These are phyloP conservation scores for Epiperipatus broadwayi DNA, from an alignment of 2,888 invertebrate genomes.

Conservation along the genomic window DNA sequence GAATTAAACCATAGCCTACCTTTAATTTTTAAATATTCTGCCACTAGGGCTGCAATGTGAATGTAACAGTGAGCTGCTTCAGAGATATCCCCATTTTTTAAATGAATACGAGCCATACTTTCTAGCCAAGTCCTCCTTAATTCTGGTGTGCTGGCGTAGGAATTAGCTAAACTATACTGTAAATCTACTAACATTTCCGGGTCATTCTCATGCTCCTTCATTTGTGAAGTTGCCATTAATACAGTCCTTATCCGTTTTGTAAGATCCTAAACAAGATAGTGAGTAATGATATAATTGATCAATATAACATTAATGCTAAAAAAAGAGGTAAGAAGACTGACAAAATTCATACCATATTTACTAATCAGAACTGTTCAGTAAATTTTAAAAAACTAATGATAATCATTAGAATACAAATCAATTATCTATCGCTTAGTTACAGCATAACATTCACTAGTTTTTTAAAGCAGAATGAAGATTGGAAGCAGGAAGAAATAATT, in stretches of 20 bases:
- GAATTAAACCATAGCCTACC: too few relatives aligned
- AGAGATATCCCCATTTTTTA: slow-evolving; percentile 58
- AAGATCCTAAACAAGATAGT: slow-evolving; percentile 66
- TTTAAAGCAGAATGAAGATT: too few relatives aligned
- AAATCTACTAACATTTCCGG: slow-evolving; percentile 76
- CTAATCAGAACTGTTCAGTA: too few relatives aligned
- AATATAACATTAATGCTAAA: background rate
- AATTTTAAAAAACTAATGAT: too few relatives aligned
- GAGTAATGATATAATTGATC: background rate
- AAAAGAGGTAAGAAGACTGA: too few relatives aligned
- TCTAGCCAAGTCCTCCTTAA: slow-evolving; percentile 87
- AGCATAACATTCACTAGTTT: too few relatives aligned
- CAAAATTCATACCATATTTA: too few relatives aligned
- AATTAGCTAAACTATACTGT: slow-evolving; percentile 75
- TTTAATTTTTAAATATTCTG: slow-evolving; percentile 59
- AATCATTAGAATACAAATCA: too few relatives aligned
- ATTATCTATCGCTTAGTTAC: too few relatives aligned
- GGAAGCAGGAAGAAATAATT: too few relatives aligned
- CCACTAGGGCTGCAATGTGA: slow-evolving; percentile 83
- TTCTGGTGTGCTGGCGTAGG: slow-evolving; percentile 82
- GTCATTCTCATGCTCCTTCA: slow-evolving; percentile 72
- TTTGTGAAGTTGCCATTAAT: slow-evolving; percentile 77
- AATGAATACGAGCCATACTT: slow-evolving; percentile 67
- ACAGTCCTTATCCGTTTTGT: slow-evolving; percentile 83
- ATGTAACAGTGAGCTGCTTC: slow-evolving; percentile 89